Percentiles rank a stretch among this genome's conserved stretches.
These are phyloP conservation scores for Caenorhabditis brenneri DNA, from an alignment of 1,140 invertebrate species.

Conservation along the genomic window DNA sequence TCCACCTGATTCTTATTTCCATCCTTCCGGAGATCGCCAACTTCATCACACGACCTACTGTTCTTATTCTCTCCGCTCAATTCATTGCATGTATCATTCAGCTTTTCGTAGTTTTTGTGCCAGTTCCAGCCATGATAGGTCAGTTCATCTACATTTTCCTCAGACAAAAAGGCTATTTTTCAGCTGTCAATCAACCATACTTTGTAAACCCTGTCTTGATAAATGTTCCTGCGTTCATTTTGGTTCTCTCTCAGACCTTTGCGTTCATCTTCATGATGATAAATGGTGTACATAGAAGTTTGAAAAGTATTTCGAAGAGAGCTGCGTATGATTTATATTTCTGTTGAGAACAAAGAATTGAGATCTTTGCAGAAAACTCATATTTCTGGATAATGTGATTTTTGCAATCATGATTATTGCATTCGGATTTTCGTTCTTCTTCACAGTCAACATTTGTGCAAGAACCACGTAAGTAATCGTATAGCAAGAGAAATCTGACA, in stretches of 20 bases:
- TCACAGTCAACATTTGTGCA: constrained; percentile 9
- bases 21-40: constrained; percentile 4
- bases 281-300: not conserved
- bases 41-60: not conserved
- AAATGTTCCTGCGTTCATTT: not conserved
- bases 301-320: not conserved
- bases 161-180: not conserved
- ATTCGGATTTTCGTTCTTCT: not conserved
- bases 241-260: not conserved
- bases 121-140: constrained; percentile 32
- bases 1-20: not conserved
- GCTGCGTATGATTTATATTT: not conserved
- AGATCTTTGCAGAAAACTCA: not conserved
- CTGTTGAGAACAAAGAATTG: not conserved
- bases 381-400: not conserved
- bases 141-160: not conserved
- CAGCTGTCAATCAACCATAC: not conserved
- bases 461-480: not conserved
- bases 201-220: constrained; percentile 12
- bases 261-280: constrained; percentile 23
- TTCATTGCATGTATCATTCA: not conserved
- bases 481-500: not conserved
- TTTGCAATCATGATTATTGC: not conserved
- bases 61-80: not conserved
- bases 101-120: not conserved